phyloP scores from a whole-genome alignment of 2,113 vertebrate species.

The Oostethus manadensis region DNA sequence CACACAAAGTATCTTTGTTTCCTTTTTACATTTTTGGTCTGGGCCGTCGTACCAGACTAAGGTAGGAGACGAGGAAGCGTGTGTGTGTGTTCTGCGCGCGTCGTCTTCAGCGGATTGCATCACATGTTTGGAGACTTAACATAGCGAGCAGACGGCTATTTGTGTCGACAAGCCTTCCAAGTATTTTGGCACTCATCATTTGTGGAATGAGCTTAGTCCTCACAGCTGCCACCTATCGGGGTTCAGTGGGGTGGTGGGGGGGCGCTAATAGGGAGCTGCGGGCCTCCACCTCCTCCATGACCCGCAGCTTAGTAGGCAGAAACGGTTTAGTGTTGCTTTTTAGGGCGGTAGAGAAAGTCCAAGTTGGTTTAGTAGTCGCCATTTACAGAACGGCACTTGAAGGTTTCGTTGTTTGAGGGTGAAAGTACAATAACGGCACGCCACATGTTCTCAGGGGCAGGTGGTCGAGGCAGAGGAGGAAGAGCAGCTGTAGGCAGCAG shows the following conservation, averaged over 20 bases:
- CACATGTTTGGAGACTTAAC: conserved; percentile 1
- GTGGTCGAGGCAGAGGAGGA: conserved; percentile 78
- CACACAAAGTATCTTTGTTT: too few species aligned
- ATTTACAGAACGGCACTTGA: too few species aligned
- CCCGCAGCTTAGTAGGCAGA: too few species aligned
- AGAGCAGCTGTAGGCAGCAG: conserved; percentile 83
- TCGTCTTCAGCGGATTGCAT: not conserved
- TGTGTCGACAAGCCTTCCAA: conserved; percentile 34
- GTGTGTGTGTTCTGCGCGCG: too few species aligned
- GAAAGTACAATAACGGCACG: not conserved
- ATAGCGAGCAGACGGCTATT: conserved; percentile 46
- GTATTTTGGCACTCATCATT: conserved; percentile 22
- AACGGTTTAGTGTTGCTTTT: too few species aligned
- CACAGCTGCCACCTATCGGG: conserved; percentile 19
- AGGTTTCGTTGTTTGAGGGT: too few species aligned
- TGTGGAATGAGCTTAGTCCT: conserved; percentile 34
- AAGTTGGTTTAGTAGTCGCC: too few species aligned
- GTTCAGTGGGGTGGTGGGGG: not conserved
- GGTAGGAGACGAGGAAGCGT: too few species aligned
- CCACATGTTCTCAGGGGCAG: conserved; percentile 71
- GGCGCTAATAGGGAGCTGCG: not conserved
- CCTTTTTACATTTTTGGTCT: too few species aligned
- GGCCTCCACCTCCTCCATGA: not conserved
- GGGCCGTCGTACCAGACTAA: too few species aligned
- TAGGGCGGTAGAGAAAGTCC: too few species aligned